These are phyloP conservation scores for Enteromius thamalakanensis DNA, from an alignment of 2,797 vertebrate genomes.

Conservation along the genomic window DNA sequence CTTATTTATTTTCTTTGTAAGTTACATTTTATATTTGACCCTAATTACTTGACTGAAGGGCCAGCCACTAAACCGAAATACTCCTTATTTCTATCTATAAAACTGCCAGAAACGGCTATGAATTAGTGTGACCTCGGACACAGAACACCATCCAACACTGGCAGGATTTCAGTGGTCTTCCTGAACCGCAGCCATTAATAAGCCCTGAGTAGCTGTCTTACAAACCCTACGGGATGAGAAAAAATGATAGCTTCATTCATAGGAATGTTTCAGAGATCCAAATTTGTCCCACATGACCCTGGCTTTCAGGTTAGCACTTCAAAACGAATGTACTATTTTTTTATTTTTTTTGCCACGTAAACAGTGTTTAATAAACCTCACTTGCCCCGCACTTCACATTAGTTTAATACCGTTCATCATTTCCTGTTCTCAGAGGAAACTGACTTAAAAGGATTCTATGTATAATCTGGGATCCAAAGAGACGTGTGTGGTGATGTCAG, in stretches of 20 bases:
- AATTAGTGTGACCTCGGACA: conserved; percentile 8
- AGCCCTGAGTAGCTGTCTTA: not conserved
- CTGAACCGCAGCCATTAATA: conserved; percentile 19
- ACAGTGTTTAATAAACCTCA: conserved; percentile 25
- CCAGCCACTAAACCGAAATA: not conserved
- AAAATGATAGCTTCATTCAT: conserved; percentile 9
- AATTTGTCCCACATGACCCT: not conserved
- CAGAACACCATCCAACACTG: not conserved
- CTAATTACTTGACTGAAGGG: conserved; percentile 3
- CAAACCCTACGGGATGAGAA: not conserved
- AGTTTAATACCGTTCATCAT: conserved; percentile 33
- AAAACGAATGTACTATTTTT: not conserved
- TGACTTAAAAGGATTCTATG: conserved; percentile 21
- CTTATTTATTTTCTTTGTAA: not conserved
- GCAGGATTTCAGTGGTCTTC: conserved; percentile 4
- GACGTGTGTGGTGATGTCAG: conserved; percentile 4
- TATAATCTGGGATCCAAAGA: conserved; percentile 17
- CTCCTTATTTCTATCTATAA: conserved; percentile 8
- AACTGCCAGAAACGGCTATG: conserved; percentile 1
- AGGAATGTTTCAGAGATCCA: conserved; percentile 13
- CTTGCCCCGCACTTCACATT: conserved; percentile 21
- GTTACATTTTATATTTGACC: not conserved
- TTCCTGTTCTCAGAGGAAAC: conserved; percentile 50
- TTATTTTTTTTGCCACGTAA: conserved; percentile 8
- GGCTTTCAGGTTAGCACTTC: not conserved